These are phyloP conservation scores for Thalpophila matura DNA, from an alignment of 2,888 invertebrate genomes.

Conservation along the genomic window DNA sequence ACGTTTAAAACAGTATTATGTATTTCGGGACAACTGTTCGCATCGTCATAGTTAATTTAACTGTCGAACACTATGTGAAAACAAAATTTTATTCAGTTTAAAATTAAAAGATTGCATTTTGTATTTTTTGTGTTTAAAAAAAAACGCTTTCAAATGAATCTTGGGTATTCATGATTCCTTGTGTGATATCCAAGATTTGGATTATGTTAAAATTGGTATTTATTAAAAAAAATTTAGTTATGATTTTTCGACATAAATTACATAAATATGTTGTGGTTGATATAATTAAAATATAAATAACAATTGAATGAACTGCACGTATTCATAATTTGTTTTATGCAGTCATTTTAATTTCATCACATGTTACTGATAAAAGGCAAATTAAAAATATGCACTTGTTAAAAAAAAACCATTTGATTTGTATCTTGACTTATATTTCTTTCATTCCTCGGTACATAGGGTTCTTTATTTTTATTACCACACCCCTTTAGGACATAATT, in stretches of 20 bases:
- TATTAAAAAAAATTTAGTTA: too few relatives aligned
- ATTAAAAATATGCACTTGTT: constrained; percentile 21
- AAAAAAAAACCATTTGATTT: constrained; percentile 20
- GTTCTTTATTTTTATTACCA: constrained; percentile 23
- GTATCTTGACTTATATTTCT: constrained; percentile 5
- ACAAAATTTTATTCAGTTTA: constrained; percentile 1
- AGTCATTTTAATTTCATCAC: constrained; percentile 9
- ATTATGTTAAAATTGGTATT: neutral
- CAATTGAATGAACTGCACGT: constrained; percentile 28
- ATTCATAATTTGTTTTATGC: constrained; percentile 27
- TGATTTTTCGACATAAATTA: constrained; percentile 13
- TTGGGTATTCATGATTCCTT: constrained; percentile 19
- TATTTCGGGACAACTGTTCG: constrained; percentile 67
- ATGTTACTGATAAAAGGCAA: constrained; percentile 22
- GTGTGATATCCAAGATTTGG: neutral
- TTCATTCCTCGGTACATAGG: constrained; percentile 3
- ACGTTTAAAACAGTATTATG: constrained; percentile 81
- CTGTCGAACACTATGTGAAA: constrained; percentile 24
- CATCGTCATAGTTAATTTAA: constrained; percentile 51
- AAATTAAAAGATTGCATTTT: constrained; percentile 19
- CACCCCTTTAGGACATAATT: constrained; percentile 48
- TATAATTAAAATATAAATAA: constrained; percentile 12
- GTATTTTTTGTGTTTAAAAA: neutral
- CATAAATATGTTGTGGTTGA: constrained; percentile 20
- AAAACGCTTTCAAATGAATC: neutral